Evolutionary conservation across 2,797 vertebrate species (phyloP).

Genomic region (Lagodon rhomboides): DNA sequence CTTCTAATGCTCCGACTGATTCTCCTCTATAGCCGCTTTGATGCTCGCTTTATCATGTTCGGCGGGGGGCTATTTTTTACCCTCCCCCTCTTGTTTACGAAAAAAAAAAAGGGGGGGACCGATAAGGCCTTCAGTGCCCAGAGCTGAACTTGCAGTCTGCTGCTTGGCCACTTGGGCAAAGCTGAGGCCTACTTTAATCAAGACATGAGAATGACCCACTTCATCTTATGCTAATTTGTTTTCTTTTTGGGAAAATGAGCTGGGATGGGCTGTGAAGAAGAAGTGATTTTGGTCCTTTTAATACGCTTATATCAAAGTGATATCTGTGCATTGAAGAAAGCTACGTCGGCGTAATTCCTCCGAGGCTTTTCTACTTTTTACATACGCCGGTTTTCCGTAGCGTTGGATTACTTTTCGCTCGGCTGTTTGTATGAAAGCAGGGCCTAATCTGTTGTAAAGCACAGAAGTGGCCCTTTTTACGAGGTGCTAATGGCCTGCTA

Average conservation of each 20-base stretch:
- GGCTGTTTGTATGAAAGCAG: constrained; percentile 70
- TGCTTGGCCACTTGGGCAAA: constrained; percentile 73
- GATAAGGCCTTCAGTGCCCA: constrained; percentile 54
- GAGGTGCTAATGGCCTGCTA: constrained; percentile 85
- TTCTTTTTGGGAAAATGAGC: constrained; percentile 31
- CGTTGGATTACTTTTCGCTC: constrained; percentile 49
- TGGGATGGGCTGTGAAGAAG: constrained; percentile 44
- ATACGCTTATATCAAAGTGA: constrained; percentile 56
- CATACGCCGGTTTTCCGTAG: constrained; percentile 24
- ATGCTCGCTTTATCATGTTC: constrained; percentile 74
- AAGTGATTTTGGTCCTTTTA: constrained; percentile 40
- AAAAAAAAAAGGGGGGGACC: constrained; percentile 24
- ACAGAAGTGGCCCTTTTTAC: constrained; percentile 78
- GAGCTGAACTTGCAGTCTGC: constrained; percentile 71
- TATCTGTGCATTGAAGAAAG: constrained; percentile 55
- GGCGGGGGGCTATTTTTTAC: constrained; percentile 47
- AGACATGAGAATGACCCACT: constrained; percentile 74
- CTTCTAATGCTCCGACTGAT: constrained; percentile 78
- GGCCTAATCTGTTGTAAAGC: constrained; percentile 78
- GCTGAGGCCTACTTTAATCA: constrained; percentile 75
- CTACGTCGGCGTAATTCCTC: constrained; percentile 44
- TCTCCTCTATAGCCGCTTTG: constrained; percentile 68
- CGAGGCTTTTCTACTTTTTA: constrained; percentile 32
- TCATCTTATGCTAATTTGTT: constrained; percentile 72
- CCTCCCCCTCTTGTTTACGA: constrained; percentile 71